Evolutionary conservation across 2,888 invertebrate genomes (phyloP).

Genomic region (Arctia plantaginis): DNA sequence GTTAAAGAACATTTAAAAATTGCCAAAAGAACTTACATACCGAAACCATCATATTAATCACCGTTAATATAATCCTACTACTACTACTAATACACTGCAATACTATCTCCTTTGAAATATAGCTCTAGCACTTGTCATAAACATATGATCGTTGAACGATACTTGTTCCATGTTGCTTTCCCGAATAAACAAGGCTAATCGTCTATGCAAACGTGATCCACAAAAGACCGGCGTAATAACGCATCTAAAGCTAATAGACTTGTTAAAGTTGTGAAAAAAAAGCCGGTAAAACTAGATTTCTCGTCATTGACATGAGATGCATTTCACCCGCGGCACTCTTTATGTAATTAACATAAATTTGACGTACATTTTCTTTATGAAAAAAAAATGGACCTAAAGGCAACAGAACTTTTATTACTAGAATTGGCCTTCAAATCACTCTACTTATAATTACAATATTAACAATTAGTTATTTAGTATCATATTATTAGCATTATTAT

Average conservation of each 20-base stretch:
- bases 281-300: neutral
- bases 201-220: neutral
- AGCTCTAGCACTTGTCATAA: too few species aligned
- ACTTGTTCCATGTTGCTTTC: neutral
- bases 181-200: neutral
- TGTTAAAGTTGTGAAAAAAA: neutral
- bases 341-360: neutral
- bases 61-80: neutral
- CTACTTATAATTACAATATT: too few species aligned
- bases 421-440: too few species aligned
- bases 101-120: neutral
- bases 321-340: neutral
- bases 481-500: too few species aligned
- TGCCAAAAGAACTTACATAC: too few species aligned
- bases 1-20: neutral
- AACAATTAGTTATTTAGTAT: too few species aligned
- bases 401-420: too few species aligned
- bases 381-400: neutral
- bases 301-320: neutral
- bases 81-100: neutral
- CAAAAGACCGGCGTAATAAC: neutral
- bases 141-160: neutral
- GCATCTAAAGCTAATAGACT: neutral
- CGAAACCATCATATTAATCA: neutral
- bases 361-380: neutral